Base-by-base conservation (phyloP, 2,888 invertebrate genomes). In the Iselma pallidipennis region DNA sequence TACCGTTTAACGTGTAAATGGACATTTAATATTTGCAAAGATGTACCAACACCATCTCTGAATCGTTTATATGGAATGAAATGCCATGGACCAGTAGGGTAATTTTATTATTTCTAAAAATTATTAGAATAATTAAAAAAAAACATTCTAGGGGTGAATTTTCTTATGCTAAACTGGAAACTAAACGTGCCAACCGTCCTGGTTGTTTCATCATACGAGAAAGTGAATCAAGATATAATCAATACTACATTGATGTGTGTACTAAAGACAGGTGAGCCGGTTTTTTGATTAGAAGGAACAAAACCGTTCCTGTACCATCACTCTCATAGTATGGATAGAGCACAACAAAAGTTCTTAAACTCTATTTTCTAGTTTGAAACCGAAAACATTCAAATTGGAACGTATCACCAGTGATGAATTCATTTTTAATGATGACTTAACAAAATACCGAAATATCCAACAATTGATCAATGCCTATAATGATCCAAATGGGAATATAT, bases 1-100 rank as follows among this genome's bases (percentile, higher is more conserved):
- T 95, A 95, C 78, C 88, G 94, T 74, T 83, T 94, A 70, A 90
- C 90, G 75, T 89, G 90, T 49, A 95, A 94, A 82, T 96, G 95
- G 95, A 95, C 91, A 37, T 93, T 94, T 76, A 94, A 95, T 83
- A 84, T 96, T 63, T 96, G 95, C 76, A 89, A 89, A 76, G 91
- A 93, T 72, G 87, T 93, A 57, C 84, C 87, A 59, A 92, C 94
- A 0, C 95, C 95, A 4, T 91, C 92, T 4, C 81, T 96, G 60
- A 86, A 87, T 72, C 87, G 86, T 72, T 80, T 95, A 19, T 87
- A 89, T 68, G 82, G 85, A 65, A 83, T 91, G 72, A 92, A 91
- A 81, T 94, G 94, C 75, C 96, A 96, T 81, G 96, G 96, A 19
- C 95, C 96, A 55, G 90, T 96, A 55, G 94, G 94, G 92, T 92